Conservation (phyloP, 1,140 invertebrate species). For the Ectropis grisescens region DNA sequence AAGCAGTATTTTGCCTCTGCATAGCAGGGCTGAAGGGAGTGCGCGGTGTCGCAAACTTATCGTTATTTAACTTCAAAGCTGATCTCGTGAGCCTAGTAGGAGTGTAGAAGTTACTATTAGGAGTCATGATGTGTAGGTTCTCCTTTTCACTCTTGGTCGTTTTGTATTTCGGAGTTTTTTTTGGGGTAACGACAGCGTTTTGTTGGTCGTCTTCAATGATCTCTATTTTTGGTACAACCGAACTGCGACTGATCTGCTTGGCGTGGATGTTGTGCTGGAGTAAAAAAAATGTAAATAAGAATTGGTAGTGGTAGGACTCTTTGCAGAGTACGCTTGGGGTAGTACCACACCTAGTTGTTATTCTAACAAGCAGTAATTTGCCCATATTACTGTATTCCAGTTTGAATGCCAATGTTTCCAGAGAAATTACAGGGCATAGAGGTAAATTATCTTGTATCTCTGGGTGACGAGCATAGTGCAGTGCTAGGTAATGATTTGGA, state of each 20-base stretch:
- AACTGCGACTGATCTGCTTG: slow-evolving; percentile 48
- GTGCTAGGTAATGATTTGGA: too few relatives aligned
- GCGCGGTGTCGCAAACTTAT: slow-evolving; percentile 46
- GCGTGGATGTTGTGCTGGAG: slow-evolving; percentile 45
- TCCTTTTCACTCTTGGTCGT: slow-evolving; percentile 50
- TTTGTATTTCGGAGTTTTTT: slow-evolving; percentile 27
- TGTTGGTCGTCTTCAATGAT: slow-evolving; percentile 19
- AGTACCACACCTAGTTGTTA: too few relatives aligned
- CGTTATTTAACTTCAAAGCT: slow-evolving; percentile 40
- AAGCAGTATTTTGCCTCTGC: slow-evolving; percentile 31
- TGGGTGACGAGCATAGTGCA: too few relatives aligned
- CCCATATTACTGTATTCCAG: too few relatives aligned
- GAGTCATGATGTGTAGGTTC: slow-evolving; percentile 36
- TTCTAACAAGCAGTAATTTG: too few relatives aligned
- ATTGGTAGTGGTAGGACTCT: too few relatives aligned
- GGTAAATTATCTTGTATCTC: too few relatives aligned
- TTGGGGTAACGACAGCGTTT: slow-evolving; percentile 25
- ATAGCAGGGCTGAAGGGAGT: slow-evolving; percentile 38
- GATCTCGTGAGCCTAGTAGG: slow-evolving; percentile 46
- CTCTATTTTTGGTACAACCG: slow-evolving; percentile 28
- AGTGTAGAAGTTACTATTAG: slow-evolving; percentile 34
- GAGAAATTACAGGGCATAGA: too few relatives aligned
- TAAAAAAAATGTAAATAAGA: slow-evolving; percentile 4
- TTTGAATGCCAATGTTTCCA: too few relatives aligned
- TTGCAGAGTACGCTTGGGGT: too few relatives aligned